phyloP scores from a whole-genome alignment of 1,140 invertebrate genomes.

The Penaeus chinensis region DNA sequence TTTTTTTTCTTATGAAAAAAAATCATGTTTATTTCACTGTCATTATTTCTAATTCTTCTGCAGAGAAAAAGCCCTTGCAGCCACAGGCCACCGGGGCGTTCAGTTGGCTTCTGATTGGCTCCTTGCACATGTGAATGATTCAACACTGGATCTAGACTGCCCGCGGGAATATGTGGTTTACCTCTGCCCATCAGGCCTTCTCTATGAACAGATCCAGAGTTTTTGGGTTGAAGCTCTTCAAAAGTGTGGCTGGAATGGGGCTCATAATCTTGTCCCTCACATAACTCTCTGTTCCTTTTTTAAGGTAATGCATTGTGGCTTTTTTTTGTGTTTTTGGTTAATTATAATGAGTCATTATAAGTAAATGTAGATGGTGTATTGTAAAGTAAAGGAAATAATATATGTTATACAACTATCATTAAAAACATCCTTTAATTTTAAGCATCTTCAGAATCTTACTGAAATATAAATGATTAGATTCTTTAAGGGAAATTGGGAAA shows the following conservation, averaged over 20 bases:
- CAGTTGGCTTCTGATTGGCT: conserved; percentile 91
- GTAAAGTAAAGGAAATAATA: too few species aligned
- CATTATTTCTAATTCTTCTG: too few species aligned
- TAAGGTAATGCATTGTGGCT: conserved; percentile 73
- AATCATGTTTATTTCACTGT: too few species aligned
- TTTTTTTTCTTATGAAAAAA: too few species aligned
- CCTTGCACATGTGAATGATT: conserved; percentile 87
- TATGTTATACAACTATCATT: too few species aligned
- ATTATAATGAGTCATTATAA: background rate
- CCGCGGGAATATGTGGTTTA: conserved; percentile 88
- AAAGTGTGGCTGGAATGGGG: conserved; percentile 85
- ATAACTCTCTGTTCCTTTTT: conserved; percentile 90
- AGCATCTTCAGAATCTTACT: too few species aligned
- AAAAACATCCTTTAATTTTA: too few species aligned
- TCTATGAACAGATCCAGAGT: conserved; percentile 77
- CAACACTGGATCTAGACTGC: conserved; percentile 78
- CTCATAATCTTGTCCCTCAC: conserved; percentile 88
- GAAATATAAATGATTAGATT: too few species aligned
- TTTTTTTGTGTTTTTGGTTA: background rate
- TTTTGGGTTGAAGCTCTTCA: conserved; percentile 85
- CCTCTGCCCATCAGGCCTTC: conserved; percentile 82
- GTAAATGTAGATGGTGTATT: background rate
- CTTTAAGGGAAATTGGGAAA: too few species aligned
- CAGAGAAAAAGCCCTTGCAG: conserved; percentile 88
- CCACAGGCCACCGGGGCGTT: conserved; percentile 85